Evolutionary conservation across 1,140 invertebrate genomes (phyloP).

Genomic region (Arctopsyche grandis): DNA sequence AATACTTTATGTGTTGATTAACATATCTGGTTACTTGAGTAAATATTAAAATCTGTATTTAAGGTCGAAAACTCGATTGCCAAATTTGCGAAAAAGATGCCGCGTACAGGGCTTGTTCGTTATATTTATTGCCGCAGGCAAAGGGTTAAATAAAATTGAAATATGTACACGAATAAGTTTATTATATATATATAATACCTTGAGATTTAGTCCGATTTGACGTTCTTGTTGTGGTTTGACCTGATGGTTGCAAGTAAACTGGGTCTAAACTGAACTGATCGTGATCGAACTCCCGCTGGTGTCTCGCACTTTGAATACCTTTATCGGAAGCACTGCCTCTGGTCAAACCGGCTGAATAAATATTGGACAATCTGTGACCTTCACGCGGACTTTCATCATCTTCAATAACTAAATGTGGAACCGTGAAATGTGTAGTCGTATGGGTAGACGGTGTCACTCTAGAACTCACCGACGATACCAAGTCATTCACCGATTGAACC

Average conservation of each 20-base stretch:
- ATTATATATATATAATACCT: too few species aligned
- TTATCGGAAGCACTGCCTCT: background rate
- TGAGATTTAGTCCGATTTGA: constrained; percentile 47
- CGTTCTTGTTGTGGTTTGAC: constrained; percentile 19
- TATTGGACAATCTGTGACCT: constrained; percentile 60
- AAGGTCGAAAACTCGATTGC: too few species aligned
- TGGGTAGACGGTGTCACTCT: constrained; percentile 57
- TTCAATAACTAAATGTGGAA: constrained; percentile 54
- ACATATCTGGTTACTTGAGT: too few species aligned
- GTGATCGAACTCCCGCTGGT: background rate
- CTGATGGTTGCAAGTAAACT: constrained; percentile 61
- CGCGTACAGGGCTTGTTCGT: too few species aligned
- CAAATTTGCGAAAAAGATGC: too few species aligned
- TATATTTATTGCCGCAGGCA: too few species aligned
- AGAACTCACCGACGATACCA: constrained; percentile 53
- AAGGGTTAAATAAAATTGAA: too few species aligned
- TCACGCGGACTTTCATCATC: constrained; percentile 35
- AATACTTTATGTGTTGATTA: too few species aligned
- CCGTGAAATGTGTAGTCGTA: constrained; percentile 54
- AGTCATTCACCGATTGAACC: constrained; percentile 52
- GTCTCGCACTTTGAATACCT: background rate
- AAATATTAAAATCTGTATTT: too few species aligned
- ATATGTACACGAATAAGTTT: constrained; percentile 1
- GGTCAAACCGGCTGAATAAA: constrained; percentile 58
- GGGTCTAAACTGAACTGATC: constrained; percentile 58